Evolutionary conservation across 2,888 invertebrate genomes (phyloP), one percentile per base, ranked within the genome.

Genomic region (Ptilodon capucinus): DNA sequence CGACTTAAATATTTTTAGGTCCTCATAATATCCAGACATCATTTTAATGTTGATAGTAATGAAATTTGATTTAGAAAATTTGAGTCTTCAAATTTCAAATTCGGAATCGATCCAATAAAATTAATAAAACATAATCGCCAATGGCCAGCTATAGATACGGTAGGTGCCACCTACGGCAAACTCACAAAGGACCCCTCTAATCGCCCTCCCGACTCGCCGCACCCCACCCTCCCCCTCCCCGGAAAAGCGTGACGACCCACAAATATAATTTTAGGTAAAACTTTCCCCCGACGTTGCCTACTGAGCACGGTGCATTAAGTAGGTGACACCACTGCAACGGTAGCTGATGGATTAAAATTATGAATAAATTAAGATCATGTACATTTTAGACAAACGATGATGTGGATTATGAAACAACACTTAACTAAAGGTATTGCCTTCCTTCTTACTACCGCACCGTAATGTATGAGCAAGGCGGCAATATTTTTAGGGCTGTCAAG

Each of bases 221-320:
- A 54, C 65, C 54, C 58, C 60, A 50, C 64, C 56, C 58, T 55
- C 63, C 39, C 64, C 61, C 60, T 62, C 79, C 78, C 81, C 77
- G 84, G 85, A 83, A 86, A 86, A 88, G 86, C 91, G 89, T 91
- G 91, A 91, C 91, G 91, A 88, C 90, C 91, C 89, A 89, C 90
- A 91, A 91, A 91, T 91, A 91, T 90, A 88, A 91, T 91, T 81
- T 90, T 88, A 86, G 85, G 86, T 84, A 82, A 87, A 88, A 88
- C 84, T 87, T 88, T 88, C 85, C 84, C 86, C 81, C 79, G 74
- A 73, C 78, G 71, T 75, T 80, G 78, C 76, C 80, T 77, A 74
- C 75, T 70, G 77, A 81, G 83, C 79, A 72, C 74, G 79, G 75
- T 81, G 84, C 84, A 84, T 79, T 80, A 76, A 74, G 72, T 74